Evolutionary conservation across 2,113 vertebrate species (phyloP), one percentile per base, ranked within the genome.

Genomic region (Oryzias celebensis): DNA sequence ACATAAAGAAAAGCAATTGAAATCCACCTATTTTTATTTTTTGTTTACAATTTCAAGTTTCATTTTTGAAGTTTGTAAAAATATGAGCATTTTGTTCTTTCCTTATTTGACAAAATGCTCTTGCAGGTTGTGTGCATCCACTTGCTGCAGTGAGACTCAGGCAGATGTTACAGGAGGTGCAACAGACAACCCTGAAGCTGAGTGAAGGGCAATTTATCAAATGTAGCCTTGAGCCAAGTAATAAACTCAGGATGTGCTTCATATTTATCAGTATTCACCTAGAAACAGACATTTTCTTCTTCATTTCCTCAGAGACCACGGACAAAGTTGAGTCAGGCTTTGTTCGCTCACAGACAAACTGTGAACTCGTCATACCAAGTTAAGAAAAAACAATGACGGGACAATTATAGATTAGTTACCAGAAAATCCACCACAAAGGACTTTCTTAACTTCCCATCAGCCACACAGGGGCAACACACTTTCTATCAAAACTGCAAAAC

Each of bases 221-320:
- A 22, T 31, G 20, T 62, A 52, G 65, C 81, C 83, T 52, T 57
- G 52, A 70, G 79, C 66, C 7, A 24, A 23, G 66, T 58, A 77
- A 84, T 78, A 73, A 77, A 72, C 67, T 67, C 49, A 26, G 56
- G 31, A 28, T 46, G 45, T 18, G 36, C 63, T 75, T 63, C 54
- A 14, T 44, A 52, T 59, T 80, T 53, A 80, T 80, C 67, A 52
- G 62, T 49, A 74, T 80, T 56, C 79, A 36, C 51, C 67, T 52
- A 5, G 1, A 73, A 73, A 68, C 68, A 62, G 71, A 66, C 15
- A 12, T 42, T 46, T 52, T 75, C 68, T 52, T 72, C 62, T 14
- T 26, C 56, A 28, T 68, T 57, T 74, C 61, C 51, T 69, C 15
- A 50, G 58, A 61, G 59, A 31, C 28, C 52, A 2, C 0, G 0